phyloP scores from a whole-genome alignment of 1,140 invertebrate genomes.

The Cyclargus thomasi region DNA sequence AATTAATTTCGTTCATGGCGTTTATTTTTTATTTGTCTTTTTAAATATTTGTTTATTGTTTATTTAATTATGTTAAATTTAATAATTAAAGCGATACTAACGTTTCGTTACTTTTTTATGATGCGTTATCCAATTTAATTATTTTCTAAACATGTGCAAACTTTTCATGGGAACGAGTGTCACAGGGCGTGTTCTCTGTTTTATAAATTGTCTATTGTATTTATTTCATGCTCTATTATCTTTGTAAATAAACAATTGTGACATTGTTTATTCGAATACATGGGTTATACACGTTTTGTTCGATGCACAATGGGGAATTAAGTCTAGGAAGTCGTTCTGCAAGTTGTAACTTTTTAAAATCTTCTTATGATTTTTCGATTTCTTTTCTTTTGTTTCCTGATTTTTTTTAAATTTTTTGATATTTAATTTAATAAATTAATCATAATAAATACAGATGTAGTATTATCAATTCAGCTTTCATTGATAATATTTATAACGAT shows the following conservation, averaged over 20 bases:
- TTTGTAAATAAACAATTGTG: constrained; percentile 8
- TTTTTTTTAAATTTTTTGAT: neutral
- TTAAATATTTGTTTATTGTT: no score
- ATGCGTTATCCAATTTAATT: neutral
- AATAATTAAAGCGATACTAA: no score
- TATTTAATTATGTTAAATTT: no score
- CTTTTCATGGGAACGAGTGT: neutral
- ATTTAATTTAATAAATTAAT: no score
- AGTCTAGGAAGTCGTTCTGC: neutral
- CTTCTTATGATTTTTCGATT: neutral
- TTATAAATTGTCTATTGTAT: constrained; percentile 51
- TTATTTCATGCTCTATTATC: constrained; percentile 48
- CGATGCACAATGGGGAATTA: neutral
- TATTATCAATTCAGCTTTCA: no score
- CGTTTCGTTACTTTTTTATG: neutral
- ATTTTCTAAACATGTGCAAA: neutral
- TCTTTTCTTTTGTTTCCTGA: neutral
- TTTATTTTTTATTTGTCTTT: no score
- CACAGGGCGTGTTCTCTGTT: neutral
- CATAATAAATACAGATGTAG: no score
- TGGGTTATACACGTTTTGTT: constrained; percentile 3
- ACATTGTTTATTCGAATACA: neutral
- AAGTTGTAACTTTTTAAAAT: neutral
- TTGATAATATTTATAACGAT: no score
- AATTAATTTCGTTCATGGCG: neutral